Evolutionary conservation across 2,797 vertebrate species (phyloP).

Genomic region (Enteromius trimaculatus): DNA sequence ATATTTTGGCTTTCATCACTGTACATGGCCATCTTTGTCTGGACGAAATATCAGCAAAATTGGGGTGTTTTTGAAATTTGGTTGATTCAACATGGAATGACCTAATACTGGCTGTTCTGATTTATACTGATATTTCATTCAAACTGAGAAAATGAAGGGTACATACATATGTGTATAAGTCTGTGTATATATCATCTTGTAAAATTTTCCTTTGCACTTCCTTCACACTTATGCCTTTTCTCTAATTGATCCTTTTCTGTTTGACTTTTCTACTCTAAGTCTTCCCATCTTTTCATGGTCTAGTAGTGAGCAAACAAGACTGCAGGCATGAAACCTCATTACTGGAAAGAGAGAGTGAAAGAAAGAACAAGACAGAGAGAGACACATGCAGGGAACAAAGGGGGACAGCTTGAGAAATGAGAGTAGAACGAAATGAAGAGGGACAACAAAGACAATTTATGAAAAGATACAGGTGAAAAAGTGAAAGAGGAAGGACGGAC

Average conservation of each 20-base stretch:
- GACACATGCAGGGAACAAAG: background rate
- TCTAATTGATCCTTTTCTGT: slow-evolving; percentile 26
- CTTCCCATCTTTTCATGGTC: slow-evolving; percentile 50
- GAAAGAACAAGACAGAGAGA: background rate
- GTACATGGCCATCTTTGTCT: too few species aligned
- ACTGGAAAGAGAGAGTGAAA: slow-evolving; percentile 27
- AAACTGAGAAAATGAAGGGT: too few species aligned
- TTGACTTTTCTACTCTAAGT: slow-evolving; percentile 7
- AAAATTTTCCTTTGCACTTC: background rate
- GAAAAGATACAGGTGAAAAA: background rate
- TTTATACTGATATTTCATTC: too few species aligned
- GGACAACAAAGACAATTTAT: background rate
- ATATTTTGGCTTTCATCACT: too few species aligned
- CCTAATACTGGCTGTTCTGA: too few species aligned
- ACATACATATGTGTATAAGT: background rate
- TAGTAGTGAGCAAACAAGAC: slow-evolving; percentile 48
- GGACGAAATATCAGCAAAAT: too few species aligned
- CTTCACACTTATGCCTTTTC: background rate
- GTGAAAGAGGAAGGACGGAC: background rate
- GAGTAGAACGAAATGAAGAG: slow-evolving; percentile 8
- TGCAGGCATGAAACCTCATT: slow-evolving; percentile 60
- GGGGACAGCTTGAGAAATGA: slow-evolving; percentile 33
- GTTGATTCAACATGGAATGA: too few species aligned
- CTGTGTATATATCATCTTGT: background rate
- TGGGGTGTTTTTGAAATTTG: too few species aligned